Conservation (phyloP, 2,888 invertebrate species). For the Drosophila longiperda region DNA sequence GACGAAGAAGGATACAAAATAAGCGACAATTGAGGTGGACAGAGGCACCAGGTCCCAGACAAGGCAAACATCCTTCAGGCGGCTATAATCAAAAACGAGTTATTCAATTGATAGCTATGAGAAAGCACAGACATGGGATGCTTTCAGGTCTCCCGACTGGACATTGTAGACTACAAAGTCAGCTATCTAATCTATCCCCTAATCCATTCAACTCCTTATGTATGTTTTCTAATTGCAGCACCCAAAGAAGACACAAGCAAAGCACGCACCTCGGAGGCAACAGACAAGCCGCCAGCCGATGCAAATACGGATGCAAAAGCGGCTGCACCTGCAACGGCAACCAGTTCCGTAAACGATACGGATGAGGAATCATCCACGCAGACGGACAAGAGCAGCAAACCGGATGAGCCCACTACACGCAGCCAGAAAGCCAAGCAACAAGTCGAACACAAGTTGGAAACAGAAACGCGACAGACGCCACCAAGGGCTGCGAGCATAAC, state of each 20-base stretch:
- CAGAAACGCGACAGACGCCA: slow-evolving; percentile 47
- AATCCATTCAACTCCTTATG: not conserved
- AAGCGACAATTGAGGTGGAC: not conserved
- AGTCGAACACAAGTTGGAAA: slow-evolving; percentile 30
- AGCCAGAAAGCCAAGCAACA: slow-evolving; percentile 35
- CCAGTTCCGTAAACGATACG: slow-evolving; percentile 70
- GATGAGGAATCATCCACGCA: slow-evolving; percentile 78
- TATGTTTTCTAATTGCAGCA: slow-evolving; percentile 16
- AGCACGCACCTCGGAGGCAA: slow-evolving; percentile 2
- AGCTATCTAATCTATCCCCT: not conserved
- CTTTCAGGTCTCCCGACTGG: not conserved
- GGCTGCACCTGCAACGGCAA: slow-evolving; percentile 26
- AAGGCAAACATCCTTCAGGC: not conserved
- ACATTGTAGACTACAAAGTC: not conserved
- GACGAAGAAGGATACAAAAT: not conserved
- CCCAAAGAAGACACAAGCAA: slow-evolving; percentile 28
- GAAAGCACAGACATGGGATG: not conserved
- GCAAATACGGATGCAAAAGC: slow-evolving; percentile 20
- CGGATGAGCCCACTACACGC: slow-evolving; percentile 58
- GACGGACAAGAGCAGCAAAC: slow-evolving; percentile 76
- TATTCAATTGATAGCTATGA: not conserved
- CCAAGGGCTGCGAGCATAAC: slow-evolving; percentile 25
- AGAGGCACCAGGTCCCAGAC: not conserved
- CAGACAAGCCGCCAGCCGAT: slow-evolving; percentile 29
- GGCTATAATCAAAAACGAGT: not conserved